Base-by-base conservation (phyloP, 2,113 vertebrate genomes). In the Entelurus aequoreus region DNA sequence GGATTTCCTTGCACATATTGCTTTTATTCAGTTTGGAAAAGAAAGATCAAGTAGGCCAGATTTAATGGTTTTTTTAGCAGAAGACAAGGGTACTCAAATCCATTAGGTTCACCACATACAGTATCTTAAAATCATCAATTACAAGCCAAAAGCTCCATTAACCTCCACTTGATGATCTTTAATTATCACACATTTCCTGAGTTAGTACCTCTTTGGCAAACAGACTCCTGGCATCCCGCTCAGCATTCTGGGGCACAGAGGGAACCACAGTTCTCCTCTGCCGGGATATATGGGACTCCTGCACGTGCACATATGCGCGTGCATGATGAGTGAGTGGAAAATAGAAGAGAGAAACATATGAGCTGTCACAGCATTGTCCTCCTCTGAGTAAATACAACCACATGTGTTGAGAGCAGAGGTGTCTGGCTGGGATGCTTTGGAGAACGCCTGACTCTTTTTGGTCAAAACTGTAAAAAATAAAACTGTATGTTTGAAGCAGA, bases 131-230 rank as follows among this genome's bases (percentile, higher is more conserved):
- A 35, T 53, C 12, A 21, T 35, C 5, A 46, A 12, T 35, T 42
- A 9, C n/a, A 53, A 53, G 11, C 35, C 12, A 53, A 6, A 14
- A 53, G 28, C 19, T 35, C 13, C 51, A 35, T 53, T 13, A 5
- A 53, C 52, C 6, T 14, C 28, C 12, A 42, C 40, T 42, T 42
- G 3, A 9, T 8, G 35, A 15, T 7, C 6, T 5, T 37, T 9
- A 38, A 15, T 36, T 5, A 54, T 2, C 35, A 15, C 10, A 46
- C 10, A 19, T 44, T 42, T 44, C 7, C 42, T 4, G 37, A 40
- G 21, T 40, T n/a, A 40, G 71, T 89, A 99, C 97, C 95, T 99
- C 94, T 90, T 93, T 95, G 77, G 95, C 94, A 66, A 99, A 96
- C 68, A 98, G 91, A 74, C 92, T 95, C 83, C 91, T 92, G 58